Base-by-base conservation (phyloP, 2,113 vertebrate genomes). In the Natator depressus region DNA sequence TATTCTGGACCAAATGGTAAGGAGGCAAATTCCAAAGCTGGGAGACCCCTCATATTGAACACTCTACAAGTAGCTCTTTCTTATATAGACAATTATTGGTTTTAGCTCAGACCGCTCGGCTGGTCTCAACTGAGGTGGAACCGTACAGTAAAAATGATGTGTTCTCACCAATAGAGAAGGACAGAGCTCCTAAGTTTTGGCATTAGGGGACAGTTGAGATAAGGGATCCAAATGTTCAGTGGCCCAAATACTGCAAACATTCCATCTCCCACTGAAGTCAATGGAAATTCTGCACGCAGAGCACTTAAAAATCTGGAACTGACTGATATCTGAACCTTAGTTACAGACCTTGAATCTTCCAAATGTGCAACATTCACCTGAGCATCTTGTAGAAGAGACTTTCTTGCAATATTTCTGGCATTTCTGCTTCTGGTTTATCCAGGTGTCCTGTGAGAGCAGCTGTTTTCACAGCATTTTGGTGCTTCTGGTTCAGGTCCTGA, bases 1-100 rank as follows among this genome's bases (percentile, higher is more conserved):
- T 72, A 38, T 72, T 72, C 35, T 84, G 51, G 59, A 9, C 59
- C 24, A 80, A 47, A 13, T 16, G 29, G 31, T 80, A 6, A 46
- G 42, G 55, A 1, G 76, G 29, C 3, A 85, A 51, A 88, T 78
- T 91, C 9, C 13, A 80, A 78, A 82, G 46, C 3, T 22, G 35
- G 24, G 84, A 78, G 2, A 88, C 2, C 1, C 1, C 47, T 75
- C 10, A 69, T 29, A 46, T 14, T 84, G 11, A 9, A 49, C 4
- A 14, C 7, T 49, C 2, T 25, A 1, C 10, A 29, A 57, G 17
- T 57, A 14, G 1, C 87, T 84, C 1, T 46, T 80, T 82, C 91
- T 47, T 8, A 6, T 76, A 3, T 0, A 80, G 9, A 4, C 1
- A 3, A 42, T 16, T 5, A 90, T 83, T 42, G 0, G 0, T 5